Evolutionary conservation across 2,113 vertebrate genomes (phyloP).

Genomic region (Falco punctatus): DNA sequence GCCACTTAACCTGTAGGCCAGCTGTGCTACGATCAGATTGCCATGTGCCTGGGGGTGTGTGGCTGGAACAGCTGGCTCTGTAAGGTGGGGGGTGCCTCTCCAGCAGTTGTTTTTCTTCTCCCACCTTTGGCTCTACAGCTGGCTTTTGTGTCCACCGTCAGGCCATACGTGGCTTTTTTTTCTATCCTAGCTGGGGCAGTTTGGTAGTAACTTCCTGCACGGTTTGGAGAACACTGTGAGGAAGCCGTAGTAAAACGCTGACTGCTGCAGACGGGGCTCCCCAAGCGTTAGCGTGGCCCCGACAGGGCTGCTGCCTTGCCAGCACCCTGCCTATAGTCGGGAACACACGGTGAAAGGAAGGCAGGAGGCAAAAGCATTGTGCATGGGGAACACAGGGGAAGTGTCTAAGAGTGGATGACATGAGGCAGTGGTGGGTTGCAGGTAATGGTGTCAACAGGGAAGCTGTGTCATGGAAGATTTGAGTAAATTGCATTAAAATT

Average conservation of each 20-base stretch:
- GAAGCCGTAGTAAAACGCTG: background rate
- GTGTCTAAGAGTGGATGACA: background rate
- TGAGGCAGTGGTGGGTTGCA: background rate
- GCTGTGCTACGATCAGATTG: background rate
- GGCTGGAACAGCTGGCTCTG: background rate
- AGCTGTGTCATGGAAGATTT: background rate
- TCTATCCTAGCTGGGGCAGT: background rate
- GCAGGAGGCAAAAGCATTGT: background rate
- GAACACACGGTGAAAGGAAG: background rate
- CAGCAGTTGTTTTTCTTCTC: background rate
- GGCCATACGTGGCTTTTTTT: background rate
- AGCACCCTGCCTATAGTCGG: background rate
- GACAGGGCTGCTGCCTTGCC: background rate
- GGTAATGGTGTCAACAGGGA: background rate
- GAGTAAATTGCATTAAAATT: background rate
- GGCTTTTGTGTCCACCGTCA: background rate
- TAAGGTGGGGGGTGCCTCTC: background rate
- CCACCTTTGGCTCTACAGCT: background rate
- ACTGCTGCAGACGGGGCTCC: background rate
- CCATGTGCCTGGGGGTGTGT: accelerated
- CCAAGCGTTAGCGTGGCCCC: background rate
- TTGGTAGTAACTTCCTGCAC: background rate
- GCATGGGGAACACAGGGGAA: accelerated
- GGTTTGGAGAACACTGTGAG: background rate
- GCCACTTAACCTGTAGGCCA: accelerated